phyloP scores from a whole-genome alignment of 2,797 vertebrate genomes.

The Amblyraja radiata region DNA sequence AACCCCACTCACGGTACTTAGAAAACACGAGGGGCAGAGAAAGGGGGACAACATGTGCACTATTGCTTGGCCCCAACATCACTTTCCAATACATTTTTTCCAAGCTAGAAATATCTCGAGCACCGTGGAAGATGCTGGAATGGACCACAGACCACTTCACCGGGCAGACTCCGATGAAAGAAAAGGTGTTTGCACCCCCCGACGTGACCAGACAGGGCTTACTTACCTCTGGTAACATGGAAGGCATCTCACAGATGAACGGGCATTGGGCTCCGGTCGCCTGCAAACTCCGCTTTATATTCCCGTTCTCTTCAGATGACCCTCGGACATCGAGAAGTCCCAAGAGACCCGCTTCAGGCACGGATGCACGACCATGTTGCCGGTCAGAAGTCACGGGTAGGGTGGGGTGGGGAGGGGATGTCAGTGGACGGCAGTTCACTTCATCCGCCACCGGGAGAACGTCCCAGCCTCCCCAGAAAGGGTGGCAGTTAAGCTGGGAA shows the following conservation, averaged over 20 bases:
- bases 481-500: neutral
- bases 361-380: neutral
- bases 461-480: neutral
- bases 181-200: neutral
- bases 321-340: neutral
- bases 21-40: neutral
- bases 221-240: slow-evolving; percentile 33
- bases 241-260: slow-evolving; percentile 11
- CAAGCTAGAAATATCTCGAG: neutral
- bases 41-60: neutral
- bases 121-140: neutral
- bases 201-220: neutral
- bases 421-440: neutral
- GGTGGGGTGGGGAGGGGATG: neutral
- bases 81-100: neutral
- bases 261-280: neutral
- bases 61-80: neutral
- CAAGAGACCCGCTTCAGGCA: neutral
- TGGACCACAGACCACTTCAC: neutral
- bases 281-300: neutral
- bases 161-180: neutral
- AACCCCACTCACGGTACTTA: neutral
- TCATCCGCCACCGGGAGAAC: neutral
- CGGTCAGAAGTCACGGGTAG: neutral
- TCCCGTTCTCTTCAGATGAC: neutral